Percentiles rank a stretch among this genome's conserved stretches.
Evolutionary conservation across 1,140 invertebrate genomes (phyloP).

Genomic region (Steinernema feltiae): DNA sequence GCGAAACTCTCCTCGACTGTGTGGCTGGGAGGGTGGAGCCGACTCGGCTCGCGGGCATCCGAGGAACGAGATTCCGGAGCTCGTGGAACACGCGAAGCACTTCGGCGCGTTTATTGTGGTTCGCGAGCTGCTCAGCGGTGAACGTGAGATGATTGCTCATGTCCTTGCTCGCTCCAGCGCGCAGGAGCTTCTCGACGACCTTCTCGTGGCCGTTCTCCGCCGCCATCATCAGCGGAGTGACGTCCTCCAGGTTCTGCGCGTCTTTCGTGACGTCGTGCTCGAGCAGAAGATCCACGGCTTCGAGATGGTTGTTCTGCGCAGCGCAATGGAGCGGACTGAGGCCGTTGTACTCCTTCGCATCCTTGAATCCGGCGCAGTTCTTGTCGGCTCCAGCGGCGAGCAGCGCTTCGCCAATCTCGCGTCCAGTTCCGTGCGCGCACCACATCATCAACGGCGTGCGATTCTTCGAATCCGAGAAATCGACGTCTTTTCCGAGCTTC

Average conservation of each 20-base stretch:
- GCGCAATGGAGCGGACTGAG: constrained; percentile 19
- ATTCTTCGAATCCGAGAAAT: constrained; percentile 1
- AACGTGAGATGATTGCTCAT: neutral
- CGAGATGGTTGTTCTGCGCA: constrained; percentile 18
- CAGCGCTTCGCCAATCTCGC: neutral
- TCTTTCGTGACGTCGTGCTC: constrained; percentile 21
- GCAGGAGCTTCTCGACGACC: constrained; percentile 21
- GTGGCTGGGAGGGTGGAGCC: neutral
- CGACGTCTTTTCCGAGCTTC: neutral
- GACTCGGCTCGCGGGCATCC: neutral
- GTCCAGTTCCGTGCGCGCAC: neutral
- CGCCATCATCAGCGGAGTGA: constrained; percentile 25
- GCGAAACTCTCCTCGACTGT: neutral
- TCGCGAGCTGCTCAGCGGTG: neutral
- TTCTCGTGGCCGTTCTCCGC: constrained; percentile 20
- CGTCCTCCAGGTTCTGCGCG: constrained; percentile 24
- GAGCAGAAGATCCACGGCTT: constrained; percentile 17
- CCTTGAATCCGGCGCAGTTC: neutral
- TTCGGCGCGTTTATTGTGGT: neutral
- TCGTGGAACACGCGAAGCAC: neutral
- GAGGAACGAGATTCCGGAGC: neutral
- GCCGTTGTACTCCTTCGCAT: neutral
- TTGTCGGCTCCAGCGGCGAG: neutral
- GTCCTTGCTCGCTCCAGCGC: constrained; percentile 15
- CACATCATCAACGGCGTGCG: neutral